phyloP scores from a whole-genome alignment of 2,888 invertebrate genomes.

The Apotomis betuletana region DNA sequence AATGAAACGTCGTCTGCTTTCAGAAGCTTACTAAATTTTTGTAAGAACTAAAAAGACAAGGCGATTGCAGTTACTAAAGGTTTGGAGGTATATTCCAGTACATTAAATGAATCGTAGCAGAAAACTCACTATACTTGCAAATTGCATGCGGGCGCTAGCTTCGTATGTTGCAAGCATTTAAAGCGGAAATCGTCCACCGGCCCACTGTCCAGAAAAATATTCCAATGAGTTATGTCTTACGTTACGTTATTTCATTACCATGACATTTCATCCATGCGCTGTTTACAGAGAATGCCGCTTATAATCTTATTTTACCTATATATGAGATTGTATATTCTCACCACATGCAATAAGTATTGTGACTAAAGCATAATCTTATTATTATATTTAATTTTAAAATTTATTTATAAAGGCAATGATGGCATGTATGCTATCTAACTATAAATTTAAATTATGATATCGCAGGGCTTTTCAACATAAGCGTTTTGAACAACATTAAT shows the following conservation, averaged over 20 bases:
- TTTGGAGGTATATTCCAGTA: not conserved
- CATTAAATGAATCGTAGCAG: constrained; percentile 12
- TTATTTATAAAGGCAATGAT: constrained; percentile 24
- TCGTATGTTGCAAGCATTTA: constrained; percentile 42
- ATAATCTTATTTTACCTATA: constrained; percentile 23
- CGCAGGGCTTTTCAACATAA: constrained; percentile 23
- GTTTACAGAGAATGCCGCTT: constrained; percentile 64
- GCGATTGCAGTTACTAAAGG: not conserved
- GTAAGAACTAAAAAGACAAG: not conserved
- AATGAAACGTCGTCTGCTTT: too few relatives aligned
- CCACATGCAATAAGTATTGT: constrained; percentile 16
- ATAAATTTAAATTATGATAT: constrained; percentile 5
- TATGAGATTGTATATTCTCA: constrained; percentile 18
- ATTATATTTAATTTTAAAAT: constrained; percentile 38
- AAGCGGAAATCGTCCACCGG: constrained; percentile 67
- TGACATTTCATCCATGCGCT: constrained; percentile 49
- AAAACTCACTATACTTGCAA: constrained; percentile 12
- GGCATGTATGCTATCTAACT: constrained; percentile 26
- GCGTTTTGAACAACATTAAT: not conserved
- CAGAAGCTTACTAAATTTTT: too few relatives aligned
- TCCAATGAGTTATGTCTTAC: constrained; percentile 62
- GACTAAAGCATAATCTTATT: constrained; percentile 40
- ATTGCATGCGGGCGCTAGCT: constrained; percentile 36
- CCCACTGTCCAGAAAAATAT: constrained; percentile 54
- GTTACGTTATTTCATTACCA: constrained; percentile 43